phyloP scores from a whole-genome alignment of 30 jellyfish, hydroid and myxozoan species.

The Chironex yamaguchii region DNA sequence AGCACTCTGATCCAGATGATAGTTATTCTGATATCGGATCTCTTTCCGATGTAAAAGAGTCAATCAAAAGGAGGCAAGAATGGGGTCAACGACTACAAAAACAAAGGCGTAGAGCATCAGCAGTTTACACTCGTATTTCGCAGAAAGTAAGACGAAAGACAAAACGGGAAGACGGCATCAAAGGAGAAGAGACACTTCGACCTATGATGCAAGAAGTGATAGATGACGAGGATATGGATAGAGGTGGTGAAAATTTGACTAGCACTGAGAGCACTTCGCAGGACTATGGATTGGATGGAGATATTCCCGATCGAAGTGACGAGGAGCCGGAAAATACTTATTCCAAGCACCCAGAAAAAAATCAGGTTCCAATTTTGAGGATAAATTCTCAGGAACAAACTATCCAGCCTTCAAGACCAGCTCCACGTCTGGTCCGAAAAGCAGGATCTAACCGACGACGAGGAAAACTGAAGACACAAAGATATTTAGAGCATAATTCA shows the following conservation, averaged over 20 bases:
- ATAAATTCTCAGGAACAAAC: background rate
- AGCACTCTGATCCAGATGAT: background rate
- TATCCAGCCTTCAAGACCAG: conserved; percentile 2
- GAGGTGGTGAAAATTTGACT: background rate
- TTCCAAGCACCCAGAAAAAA: background rate
- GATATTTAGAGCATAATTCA: conserved; percentile 64
- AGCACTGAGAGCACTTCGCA: background rate
- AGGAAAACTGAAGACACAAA: conserved; percentile 56
- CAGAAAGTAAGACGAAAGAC: background rate
- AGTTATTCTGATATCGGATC: background rate
- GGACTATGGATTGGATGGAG: background rate
- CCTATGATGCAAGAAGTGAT: background rate
- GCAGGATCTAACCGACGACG: conserved; percentile 82
- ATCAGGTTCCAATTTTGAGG: background rate
- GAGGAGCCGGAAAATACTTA: background rate
- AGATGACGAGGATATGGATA: background rate
- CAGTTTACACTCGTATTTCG: background rate
- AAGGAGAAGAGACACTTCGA: background rate
- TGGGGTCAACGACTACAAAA: background rate
- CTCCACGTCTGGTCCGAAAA: conserved; percentile 48
- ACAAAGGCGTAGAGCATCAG: background rate
- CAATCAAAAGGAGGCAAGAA: background rate
- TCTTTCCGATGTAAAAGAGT: background rate
- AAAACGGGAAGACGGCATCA: background rate
- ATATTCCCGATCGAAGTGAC: conserved; percentile 9